Conservation (phyloP, 1,140 invertebrate genomes). For the Cyclargus thomasi region DNA sequence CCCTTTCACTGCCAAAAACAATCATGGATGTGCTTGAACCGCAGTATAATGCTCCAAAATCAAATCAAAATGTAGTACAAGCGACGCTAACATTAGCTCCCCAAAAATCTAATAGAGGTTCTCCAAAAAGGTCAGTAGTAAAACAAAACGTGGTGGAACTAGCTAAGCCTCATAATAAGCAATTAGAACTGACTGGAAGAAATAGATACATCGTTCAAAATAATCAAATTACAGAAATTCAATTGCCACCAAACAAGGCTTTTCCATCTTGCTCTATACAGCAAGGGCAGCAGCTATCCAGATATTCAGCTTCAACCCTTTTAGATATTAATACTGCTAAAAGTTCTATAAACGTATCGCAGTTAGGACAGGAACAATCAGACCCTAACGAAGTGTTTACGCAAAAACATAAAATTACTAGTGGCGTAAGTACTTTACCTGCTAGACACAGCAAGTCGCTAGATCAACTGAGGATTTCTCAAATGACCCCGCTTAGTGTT, state of each 20-base stretch:
- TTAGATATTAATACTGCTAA: conserved; percentile 67
- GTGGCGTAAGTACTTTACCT: conserved; percentile 75
- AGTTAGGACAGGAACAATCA: conserved; percentile 44
- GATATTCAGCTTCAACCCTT: conserved; percentile 77
- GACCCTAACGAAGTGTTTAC: conserved; percentile 45
- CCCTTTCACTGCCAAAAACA: conserved; percentile 63
- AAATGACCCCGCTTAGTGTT: conserved; percentile 53
- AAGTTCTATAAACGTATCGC: conserved; percentile 43
- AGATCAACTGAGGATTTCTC: conserved; percentile 81
- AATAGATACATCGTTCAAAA: conserved; percentile 74
- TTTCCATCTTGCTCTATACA: conserved; percentile 66
- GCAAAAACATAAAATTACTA: conserved; percentile 61
- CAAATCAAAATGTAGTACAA: conserved; percentile 57
- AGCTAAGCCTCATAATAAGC: conserved; percentile 61
- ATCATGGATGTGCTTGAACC: conserved; percentile 68
- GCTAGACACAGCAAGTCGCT: conserved; percentile 87
- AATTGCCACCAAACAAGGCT: conserved; percentile 61
- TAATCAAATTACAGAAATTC: conserved; percentile 74
- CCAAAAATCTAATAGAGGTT: conserved; percentile 62
- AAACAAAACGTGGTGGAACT: conserved; percentile 69
- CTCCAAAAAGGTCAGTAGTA: conserved; percentile 63
- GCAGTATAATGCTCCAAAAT: conserved; percentile 56
- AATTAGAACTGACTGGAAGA: conserved; percentile 65
- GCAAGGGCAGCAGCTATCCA: conserved; percentile 70
- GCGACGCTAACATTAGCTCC: conserved; percentile 69